Base-by-base conservation (phyloP, 2,888 invertebrate species). In the Catocala sponsa region DNA sequence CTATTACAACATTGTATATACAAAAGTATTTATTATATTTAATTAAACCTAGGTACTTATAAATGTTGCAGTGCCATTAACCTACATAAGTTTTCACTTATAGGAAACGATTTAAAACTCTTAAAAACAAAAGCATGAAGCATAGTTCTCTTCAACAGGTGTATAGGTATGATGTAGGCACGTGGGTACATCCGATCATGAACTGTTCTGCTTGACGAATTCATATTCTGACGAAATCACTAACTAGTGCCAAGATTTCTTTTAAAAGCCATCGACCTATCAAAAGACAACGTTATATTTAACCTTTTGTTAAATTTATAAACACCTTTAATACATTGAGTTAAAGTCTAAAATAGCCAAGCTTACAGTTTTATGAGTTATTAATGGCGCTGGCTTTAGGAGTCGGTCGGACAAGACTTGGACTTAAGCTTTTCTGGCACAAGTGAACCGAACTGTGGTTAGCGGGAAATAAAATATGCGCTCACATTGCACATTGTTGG, bases 211-310 rank as follows among this genome's bases (percentile, higher is more conserved):
- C 87, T 88, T 89, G 88, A 91, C 90, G 85, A 88, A 89, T 88
- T 87, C 87, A 85, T 80, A 81, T 83, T 86, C 87, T 91, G 91
- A 91, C 90, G 91, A 91, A 91, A 91, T 88, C 87, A 82, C 76
- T 69, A 81, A 78, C 83, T 76, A 83, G 83, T 92, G 91, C 92
- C 92, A 92, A 92, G 89, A 90, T 91, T 91, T 91, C 87, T 90
- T 90, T 86, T 76, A 83, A 87, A 88, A 89, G 92, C 84, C 92
- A 92, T 90, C 87, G 92, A 92, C 92, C 92, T 89, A 81, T 70
- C 80, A 80, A 78, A 72, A 71, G 70, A 74, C 84, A 75, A 73
- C 64, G 65, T 74, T 80, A 68, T 60, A 58, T 63, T 67, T 76
- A 69, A 61, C 61, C 52, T n/a, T 25, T 25, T n/a, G 41, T 57